Conservation (phyloP, 2,113 vertebrate species). For the Drymodes brunneopygia region DNA sequence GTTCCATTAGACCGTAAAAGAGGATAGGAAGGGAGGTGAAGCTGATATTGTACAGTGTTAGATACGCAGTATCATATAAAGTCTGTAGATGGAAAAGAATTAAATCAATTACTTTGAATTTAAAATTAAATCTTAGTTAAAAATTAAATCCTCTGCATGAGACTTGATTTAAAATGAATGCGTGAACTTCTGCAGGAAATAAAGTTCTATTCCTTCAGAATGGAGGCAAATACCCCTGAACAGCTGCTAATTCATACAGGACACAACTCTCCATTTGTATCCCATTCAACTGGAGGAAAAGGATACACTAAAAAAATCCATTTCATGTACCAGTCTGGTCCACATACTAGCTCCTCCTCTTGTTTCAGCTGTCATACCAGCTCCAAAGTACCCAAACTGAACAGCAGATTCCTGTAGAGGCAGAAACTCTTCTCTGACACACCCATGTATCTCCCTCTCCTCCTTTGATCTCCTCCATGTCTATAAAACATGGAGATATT, state of each 20-base stretch:
- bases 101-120: neutral
- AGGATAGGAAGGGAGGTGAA: conserved; percentile 98
- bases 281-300: neutral
- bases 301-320: neutral
- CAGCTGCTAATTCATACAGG: neutral
- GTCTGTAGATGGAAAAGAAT: conserved; percentile 75
- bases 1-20: conserved; percentile 92
- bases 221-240: neutral
- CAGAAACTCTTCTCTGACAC: neutral
- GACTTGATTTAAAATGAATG: neutral
- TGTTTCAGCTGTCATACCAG: neutral
- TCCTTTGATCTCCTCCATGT: neutral
- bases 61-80: conserved; percentile 94
- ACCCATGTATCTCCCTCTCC: neutral
- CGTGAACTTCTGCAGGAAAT: neutral
- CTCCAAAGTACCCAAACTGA: neutral
- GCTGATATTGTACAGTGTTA: conserved; percentile 99
- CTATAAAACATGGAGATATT: neutral
- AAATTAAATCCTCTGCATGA: neutral
- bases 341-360: no score
- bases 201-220: neutral
- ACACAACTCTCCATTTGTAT: neutral
- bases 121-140: neutral
- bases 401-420: neutral
- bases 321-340: neutral